Base-by-base conservation (phyloP, 1,140 invertebrate species). In the Hypothenemus hampei region DNA sequence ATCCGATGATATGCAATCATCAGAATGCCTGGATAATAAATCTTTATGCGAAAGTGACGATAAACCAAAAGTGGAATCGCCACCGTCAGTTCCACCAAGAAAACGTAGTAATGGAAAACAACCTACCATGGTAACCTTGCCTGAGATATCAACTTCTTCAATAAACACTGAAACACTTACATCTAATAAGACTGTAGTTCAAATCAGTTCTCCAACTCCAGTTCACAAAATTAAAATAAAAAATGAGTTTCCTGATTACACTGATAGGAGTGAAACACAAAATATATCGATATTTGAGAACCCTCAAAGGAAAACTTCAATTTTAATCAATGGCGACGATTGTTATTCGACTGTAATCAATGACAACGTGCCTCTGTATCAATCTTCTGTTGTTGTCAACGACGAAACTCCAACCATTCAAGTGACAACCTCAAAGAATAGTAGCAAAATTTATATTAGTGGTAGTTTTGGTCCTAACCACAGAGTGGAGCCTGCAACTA, bases 321-420 rank as follows among this genome's bases (percentile, higher is more conserved):
- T 87, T 58, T 71, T 86, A 68, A 87, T 87, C 49, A 87, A 81
- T 62, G 82, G 83, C 4, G 83, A 86, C 60, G 78, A 83, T 68
- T 84, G 82, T 69, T 82, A 82, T 65, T 79, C 79, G 20, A 81
- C 78, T 3, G 77, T 82, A 65, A 78, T 81, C 0, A 77, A 74
- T 23, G 79, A 78, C 50, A 73, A 80, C 50, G 76, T 77, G 10
- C 78, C 81, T 8, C 71, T 82, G 26, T 83, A 84, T 68, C 79
- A 83, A 56, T 83, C 81, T 13, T 84, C 82, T 1, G 82, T 84
- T 26, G 79, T 82, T 23, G 80, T 83, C 19, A 80, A 78, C 60
- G 78, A 79, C 68, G 55, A 57, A 26, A 20, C 10, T 13, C 24
- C 24, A 13, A 33, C 44, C 8, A 23, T 46, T 37, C 31, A 39